Evolutionary conservation across 2,888 invertebrate species (phyloP).

Genomic region (Cryptus armator): DNA sequence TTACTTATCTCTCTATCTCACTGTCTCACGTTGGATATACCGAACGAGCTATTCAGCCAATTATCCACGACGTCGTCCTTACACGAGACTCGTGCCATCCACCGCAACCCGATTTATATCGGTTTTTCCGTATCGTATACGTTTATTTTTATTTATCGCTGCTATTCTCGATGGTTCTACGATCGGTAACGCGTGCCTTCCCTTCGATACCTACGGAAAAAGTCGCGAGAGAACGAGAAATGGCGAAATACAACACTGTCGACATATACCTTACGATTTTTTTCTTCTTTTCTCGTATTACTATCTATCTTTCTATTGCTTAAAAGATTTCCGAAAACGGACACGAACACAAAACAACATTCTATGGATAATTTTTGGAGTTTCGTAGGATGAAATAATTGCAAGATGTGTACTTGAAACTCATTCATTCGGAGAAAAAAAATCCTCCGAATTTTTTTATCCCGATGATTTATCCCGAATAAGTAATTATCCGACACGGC

Average conservation of each 20-base stretch:
- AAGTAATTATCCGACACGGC: too few species aligned
- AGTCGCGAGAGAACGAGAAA: not conserved
- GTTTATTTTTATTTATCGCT: constrained; percentile 66
- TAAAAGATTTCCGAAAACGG: not conserved
- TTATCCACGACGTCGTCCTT: constrained; percentile 68
- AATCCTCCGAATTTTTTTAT: not conserved
- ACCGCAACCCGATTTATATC: constrained; percentile 63
- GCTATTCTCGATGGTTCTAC: not conserved
- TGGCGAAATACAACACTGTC: not conserved
- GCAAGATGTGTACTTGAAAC: not conserved
- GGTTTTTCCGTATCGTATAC: constrained; percentile 56
- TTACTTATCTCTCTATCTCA: constrained; percentile 15
- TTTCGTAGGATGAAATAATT: not conserved
- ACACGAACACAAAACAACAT: not conserved
- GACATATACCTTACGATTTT: not conserved
- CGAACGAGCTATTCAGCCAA: constrained; percentile 69
- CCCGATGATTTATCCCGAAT: too few species aligned
- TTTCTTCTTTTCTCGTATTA: not conserved
- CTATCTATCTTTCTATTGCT: not conserved
- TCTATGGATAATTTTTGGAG: not conserved
- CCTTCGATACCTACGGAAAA: not conserved
- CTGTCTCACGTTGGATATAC: constrained; percentile 29
- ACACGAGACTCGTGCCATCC: constrained; percentile 42
- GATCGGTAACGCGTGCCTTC: not conserved
- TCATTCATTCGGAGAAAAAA: not conserved